These are phyloP conservation scores for Actinia tenebrosa DNA, from an alignment of 64 coral and sea anemone genomes.

Conservation along the genomic window DNA sequence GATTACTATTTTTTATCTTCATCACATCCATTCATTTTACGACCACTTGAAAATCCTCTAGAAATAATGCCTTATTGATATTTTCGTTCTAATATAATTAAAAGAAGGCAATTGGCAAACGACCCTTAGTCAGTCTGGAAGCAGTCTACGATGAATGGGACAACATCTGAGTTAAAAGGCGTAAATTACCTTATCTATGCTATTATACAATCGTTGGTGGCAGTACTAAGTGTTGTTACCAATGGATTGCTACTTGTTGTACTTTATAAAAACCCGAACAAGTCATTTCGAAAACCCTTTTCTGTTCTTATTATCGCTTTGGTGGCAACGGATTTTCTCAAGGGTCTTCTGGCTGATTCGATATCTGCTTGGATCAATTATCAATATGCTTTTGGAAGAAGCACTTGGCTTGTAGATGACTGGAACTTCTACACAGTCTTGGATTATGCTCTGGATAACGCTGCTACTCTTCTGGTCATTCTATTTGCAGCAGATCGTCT, in stretches of 20 bases:
- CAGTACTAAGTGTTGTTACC: not conserved
- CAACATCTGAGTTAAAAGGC: not conserved
- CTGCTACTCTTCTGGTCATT: not conserved
- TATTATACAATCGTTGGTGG: not conserved
- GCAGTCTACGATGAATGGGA: not conserved
- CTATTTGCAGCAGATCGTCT: conserved; percentile 6
- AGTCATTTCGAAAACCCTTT: conserved; percentile 7
- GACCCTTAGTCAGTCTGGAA: too few species aligned
- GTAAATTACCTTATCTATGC: not conserved
- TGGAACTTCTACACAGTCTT: not conserved
- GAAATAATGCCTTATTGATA: not conserved
- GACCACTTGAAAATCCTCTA: not conserved
- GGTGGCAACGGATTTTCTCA: not conserved
- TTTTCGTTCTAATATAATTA: not conserved
- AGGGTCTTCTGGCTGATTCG: not conserved
- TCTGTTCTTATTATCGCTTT: conserved; percentile 4
- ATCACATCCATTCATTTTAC: not conserved
- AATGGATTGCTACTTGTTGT: conserved; percentile 7
- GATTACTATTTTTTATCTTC: not conserved
- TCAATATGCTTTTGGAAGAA: conserved; percentile 5
- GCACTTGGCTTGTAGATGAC: not conserved
- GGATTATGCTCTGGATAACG: conserved; percentile 1
- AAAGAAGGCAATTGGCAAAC: not conserved
- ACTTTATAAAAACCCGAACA: not conserved
- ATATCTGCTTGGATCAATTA: not conserved